Base-by-base conservation (phyloP, 2,113 vertebrate species). In the Daphoenositta chrysoptera region DNA sequence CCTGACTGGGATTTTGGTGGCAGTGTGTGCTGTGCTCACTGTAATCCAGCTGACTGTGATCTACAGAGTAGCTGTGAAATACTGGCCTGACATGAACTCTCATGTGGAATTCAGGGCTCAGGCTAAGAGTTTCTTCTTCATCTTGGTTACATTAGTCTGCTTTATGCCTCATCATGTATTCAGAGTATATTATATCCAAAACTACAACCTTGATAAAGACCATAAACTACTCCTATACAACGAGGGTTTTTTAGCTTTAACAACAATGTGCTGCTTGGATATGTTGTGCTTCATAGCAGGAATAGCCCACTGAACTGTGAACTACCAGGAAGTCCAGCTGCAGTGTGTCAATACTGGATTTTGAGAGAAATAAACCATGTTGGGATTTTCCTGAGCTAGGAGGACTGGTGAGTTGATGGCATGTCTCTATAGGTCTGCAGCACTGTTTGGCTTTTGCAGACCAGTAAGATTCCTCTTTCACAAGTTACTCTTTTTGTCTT, bases 161-260 rank as follows among this genome's bases (percentile, higher is more conserved):
- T 98, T 98, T 77, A 64, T 97, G 64, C 97, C 97, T 60, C 97
- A 98, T 40, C 97, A 97, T 24, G 53, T 75, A 26, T 98, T 97
- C 78, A 89, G 92, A 37, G 30, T 94, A 10, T 64, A 97, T 57
- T 98, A 98, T 28, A 97, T 98, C 69, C 92, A 90, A 84, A 96
- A 96, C 77, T 92, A 15, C 24, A 22, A 80, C 54, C 44, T 40
- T 18, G 83, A 35, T 54, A 54, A 90, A 77, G 92, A 85, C 27
- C 78, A 76, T 12, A 72, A 93, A 35, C 91, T 98, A 35, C 39
- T 97, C 24, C 35, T 73, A 53, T 98, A 96, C 28, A 97, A 97
- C 0, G 96, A 98, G 93, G 75, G 97, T 39, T 97, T 96, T 86
- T n/a, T 97, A 66, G 97, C 97, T 94, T 89, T 97, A 56, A 94